Evolutionary conservation across 2,113 vertebrate species (phyloP).

Genomic region (Hemicordylus capensis): DNA sequence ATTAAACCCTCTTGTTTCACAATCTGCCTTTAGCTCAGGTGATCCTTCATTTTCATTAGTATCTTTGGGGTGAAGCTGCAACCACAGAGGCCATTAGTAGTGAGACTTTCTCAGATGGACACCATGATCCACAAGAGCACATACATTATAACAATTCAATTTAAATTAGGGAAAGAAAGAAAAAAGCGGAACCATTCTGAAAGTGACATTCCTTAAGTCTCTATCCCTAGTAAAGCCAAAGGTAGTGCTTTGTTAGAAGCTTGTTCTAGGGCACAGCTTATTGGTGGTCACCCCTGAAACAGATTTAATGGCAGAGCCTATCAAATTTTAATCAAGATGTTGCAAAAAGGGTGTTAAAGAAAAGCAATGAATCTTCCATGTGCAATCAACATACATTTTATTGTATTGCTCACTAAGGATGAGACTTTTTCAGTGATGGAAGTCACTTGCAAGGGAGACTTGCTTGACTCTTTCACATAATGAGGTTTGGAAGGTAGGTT

Average conservation of each 20-base stretch:
- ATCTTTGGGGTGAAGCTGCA: conserved; percentile 19
- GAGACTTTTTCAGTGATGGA: too few species aligned
- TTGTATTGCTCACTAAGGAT: background rate
- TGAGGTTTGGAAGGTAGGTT: too few species aligned
- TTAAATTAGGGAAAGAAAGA: conserved; percentile 32
- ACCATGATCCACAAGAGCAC: conserved; percentile 31
- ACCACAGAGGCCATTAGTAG: conserved; percentile 9
- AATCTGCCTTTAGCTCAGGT: background rate
- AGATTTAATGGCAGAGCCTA: background rate
- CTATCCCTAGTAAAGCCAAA: background rate
- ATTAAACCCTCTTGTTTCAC: fast-evolving
- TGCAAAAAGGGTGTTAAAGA: background rate
- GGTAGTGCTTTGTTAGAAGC: background rate
- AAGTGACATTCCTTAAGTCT: conserved; percentile 16
- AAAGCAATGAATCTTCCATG: background rate
- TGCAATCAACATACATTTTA: background rate
- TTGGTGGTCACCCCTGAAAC: too few species aligned
- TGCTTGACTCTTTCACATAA: too few species aligned
- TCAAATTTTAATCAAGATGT: background rate
- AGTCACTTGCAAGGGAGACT: too few species aligned
- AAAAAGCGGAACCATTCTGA: conserved; percentile 31
- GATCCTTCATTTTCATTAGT: background rate
- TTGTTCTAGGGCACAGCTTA: background rate
- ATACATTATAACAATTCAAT: conserved; percentile 34
- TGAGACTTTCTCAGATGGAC: background rate